Percentiles rank a stretch among this genome's conserved stretches.
phyloP scores from a whole-genome alignment of 2,797 vertebrate genomes.

The Choloepus didactylus region DNA sequence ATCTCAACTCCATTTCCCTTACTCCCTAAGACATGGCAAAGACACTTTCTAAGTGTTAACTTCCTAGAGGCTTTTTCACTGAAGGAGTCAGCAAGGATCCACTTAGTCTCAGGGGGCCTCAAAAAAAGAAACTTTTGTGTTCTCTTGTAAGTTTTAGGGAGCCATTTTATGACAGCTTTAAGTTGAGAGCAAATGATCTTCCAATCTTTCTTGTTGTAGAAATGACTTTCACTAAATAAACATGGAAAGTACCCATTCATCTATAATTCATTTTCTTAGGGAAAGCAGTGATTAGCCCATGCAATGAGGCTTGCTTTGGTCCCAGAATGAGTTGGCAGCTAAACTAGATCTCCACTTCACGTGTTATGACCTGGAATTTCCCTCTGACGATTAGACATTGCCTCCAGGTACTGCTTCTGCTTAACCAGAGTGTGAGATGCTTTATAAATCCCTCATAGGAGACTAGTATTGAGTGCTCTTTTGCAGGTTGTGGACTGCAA shows the following conservation, averaged over 20 bases:
- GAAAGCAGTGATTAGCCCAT: background rate
- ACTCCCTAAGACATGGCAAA: background rate
- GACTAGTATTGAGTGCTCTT: background rate
- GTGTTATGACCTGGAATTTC: background rate
- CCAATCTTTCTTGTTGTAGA: background rate
- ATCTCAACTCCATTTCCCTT: background rate
- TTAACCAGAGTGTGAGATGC: background rate
- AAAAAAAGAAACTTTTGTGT: background rate
- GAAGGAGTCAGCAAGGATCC: background rate
- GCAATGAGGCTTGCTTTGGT: background rate
- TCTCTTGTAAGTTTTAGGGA: background rate
- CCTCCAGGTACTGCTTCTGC: background rate
- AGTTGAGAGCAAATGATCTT: background rate
- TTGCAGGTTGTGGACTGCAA: background rate
- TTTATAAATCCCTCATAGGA: background rate
- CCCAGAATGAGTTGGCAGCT: too few species aligned
- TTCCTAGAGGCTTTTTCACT: background rate
- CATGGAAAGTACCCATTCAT: background rate
- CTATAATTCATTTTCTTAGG: background rate
- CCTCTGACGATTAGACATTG: background rate
- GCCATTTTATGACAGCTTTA: background rate
- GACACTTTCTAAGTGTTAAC: background rate
- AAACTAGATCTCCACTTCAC: background rate
- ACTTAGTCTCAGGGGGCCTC: background rate
- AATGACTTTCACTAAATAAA: background rate